These are phyloP conservation scores for Argyrosomus regius DNA, from an alignment of 2,797 vertebrate genomes.

Conservation along the genomic window DNA sequence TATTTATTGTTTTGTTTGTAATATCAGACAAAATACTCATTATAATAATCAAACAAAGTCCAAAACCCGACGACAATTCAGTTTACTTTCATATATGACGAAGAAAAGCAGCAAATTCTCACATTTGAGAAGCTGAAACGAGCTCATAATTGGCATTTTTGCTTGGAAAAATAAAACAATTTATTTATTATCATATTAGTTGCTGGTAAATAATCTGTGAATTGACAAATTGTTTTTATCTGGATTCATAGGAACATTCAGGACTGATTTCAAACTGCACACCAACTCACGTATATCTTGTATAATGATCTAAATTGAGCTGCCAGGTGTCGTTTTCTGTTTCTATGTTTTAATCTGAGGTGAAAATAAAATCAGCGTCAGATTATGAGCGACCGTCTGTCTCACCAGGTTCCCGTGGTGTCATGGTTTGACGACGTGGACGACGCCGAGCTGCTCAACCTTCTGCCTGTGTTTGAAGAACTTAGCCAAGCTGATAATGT, in stretches of 20 bases:
- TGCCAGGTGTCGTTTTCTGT: not conserved
- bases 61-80: not conserved
- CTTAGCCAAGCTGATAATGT: constrained; percentile 91
- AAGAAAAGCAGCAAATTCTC: not conserved
- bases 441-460: constrained; percentile 92
- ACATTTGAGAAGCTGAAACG: not conserved
- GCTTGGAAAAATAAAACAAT: not conserved
- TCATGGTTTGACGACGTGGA: constrained; percentile 96
- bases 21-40: not conserved
- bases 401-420: constrained; percentile 89
- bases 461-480: constrained; percentile 94
- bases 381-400: constrained; percentile 9
- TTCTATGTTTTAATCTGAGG: not conserved
- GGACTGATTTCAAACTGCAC: not conserved
- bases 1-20: not conserved
- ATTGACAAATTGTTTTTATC: not conserved
- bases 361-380: not conserved
- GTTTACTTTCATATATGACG: not conserved
- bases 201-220: not conserved
- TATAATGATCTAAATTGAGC: too few relatives aligned
- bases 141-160: not conserved
- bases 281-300: too few relatives aligned
- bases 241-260: not conserved
- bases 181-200: not conserved
- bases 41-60: not conserved